These are phyloP conservation scores for Callionymus lyra DNA, from an alignment of 2,113 vertebrate species.

Conservation along the genomic window DNA sequence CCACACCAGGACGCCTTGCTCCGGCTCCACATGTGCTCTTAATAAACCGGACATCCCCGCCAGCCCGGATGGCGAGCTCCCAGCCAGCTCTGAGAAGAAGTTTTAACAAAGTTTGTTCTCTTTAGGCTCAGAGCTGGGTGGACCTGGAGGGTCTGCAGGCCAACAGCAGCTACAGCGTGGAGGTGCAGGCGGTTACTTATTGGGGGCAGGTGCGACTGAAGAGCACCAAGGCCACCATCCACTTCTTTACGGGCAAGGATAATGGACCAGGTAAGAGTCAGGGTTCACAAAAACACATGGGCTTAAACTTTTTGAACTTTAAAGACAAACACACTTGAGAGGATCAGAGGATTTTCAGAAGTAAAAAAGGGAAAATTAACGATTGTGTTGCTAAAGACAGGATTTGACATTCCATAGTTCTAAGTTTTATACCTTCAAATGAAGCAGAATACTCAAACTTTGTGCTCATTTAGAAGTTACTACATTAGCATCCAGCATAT, in stretches of 20 bases:
- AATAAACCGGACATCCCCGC: constrained; percentile 53
- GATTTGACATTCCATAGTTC: too few relatives aligned
- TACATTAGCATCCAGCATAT: too few relatives aligned
- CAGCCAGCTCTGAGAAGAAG: constrained; percentile 19
- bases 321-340: too few relatives aligned
- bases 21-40: constrained; percentile 56
- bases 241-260: constrained; percentile 69
- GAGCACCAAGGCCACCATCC: constrained; percentile 80
- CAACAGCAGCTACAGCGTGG: constrained; percentile 78
- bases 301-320: too few relatives aligned
- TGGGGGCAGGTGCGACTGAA: constrained; percentile 91
- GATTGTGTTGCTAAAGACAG: too few relatives aligned
- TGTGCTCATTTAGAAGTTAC: too few relatives aligned
- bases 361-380: too few relatives aligned
- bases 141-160: constrained; percentile 78
- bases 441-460: too few relatives aligned
- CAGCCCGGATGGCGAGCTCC: constrained; percentile 17
- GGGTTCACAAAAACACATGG: too few relatives aligned
- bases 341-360: too few relatives aligned
- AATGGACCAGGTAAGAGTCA: constrained; percentile 63
- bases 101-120: constrained; percentile 30
- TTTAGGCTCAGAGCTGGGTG: constrained; percentile 75
- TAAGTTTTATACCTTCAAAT: too few relatives aligned
- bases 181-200: constrained; percentile 82
- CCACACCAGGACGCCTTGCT: constrained; percentile 32